These are phyloP conservation scores for Microvelia longipes DNA, from an alignment of 1,140 invertebrate species.

Conservation along the genomic window DNA sequence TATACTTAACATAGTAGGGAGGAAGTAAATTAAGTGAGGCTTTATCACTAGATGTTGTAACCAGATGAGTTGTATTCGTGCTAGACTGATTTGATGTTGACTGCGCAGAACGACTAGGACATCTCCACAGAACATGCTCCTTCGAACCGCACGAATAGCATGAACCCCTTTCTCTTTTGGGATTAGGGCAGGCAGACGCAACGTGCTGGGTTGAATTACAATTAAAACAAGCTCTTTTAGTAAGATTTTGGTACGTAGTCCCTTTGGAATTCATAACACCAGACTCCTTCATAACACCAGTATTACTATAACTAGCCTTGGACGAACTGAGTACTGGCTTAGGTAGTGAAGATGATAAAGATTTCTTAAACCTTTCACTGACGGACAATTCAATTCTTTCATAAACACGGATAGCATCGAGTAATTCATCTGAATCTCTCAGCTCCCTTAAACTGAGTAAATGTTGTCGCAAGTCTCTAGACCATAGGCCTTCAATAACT, in stretches of 20 bases:
- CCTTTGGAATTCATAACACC: too few species aligned
- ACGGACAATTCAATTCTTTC: background rate
- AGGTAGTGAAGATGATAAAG: background rate
- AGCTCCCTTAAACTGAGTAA: background rate
- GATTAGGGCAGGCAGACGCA: background rate
- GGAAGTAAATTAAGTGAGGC: too few species aligned
- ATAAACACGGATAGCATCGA: background rate
- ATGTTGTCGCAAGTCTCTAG: background rate
- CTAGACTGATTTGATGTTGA: slow-evolving; percentile 4
- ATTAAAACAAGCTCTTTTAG: background rate
- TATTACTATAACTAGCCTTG: too few species aligned
- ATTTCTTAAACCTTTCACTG: background rate
- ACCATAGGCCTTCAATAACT: background rate
- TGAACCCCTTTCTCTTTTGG: background rate
- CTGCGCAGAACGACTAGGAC: background rate
- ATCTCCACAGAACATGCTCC: background rate
- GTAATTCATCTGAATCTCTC: background rate
- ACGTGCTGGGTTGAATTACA: background rate
- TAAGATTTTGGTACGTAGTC: background rate
- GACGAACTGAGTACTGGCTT: background rate
- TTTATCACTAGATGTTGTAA: too few species aligned
- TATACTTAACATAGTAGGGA: background rate
- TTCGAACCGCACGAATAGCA: background rate
- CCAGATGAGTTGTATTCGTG: too few species aligned
- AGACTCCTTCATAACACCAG: too few species aligned